These are phyloP conservation scores for Metopolophium dirhodum DNA, from an alignment of 1,140 invertebrate genomes.

Conservation along the genomic window DNA sequence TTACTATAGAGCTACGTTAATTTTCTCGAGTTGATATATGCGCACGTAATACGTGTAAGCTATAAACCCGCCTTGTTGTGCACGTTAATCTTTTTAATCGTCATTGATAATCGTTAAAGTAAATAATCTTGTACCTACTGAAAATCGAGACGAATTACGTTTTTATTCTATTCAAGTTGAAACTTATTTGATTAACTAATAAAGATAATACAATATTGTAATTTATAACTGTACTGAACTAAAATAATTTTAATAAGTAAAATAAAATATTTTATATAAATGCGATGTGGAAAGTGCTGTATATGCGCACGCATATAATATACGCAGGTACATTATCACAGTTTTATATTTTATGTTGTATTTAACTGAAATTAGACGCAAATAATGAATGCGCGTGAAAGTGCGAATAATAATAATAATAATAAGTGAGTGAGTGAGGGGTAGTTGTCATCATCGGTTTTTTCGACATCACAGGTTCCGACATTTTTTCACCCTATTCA, in stretches of 20 bases:
- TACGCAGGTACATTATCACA: too few relatives aligned
- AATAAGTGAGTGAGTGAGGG: not conserved
- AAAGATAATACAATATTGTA: not conserved
- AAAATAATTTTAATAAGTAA: not conserved
- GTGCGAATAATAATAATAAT: not conserved
- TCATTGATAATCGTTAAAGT: slow-evolving; percentile 1
- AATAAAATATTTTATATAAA: not conserved
- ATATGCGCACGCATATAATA: not conserved
- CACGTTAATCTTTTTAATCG: not conserved
- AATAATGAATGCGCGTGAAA: slow-evolving; percentile 4
- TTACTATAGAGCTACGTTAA: not conserved
- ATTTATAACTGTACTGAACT: not conserved
- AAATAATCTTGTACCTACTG: not conserved
- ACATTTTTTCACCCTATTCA: slow-evolving; percentile 38
- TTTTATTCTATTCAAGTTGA: not conserved
- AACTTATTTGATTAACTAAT: not conserved
- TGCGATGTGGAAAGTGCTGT: not conserved
- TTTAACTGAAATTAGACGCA: not conserved
- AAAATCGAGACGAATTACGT: not conserved
- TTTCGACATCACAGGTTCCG: slow-evolving; percentile 31
- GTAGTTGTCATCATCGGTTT: slow-evolving; percentile 17
- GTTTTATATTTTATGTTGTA: not conserved
- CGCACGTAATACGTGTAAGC: not conserved
- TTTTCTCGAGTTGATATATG: not conserved
- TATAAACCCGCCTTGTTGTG: not conserved